phyloP scores from a whole-genome alignment of 2,113 vertebrate species.

The Seriola quinqueradiata region DNA sequence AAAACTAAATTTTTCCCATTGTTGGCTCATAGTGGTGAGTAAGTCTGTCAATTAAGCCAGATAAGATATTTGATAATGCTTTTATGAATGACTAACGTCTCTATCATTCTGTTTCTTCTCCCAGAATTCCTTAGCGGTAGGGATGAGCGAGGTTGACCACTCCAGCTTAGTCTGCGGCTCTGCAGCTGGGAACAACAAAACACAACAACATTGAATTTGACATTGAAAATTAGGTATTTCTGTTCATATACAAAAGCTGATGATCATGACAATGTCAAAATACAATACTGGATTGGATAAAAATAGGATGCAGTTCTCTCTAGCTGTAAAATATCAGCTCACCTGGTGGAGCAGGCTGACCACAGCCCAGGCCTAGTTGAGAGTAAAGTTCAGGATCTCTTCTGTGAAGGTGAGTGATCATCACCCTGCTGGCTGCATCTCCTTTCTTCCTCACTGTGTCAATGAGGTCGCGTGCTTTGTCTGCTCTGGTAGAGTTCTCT shows the following conservation, averaged over 20 bases:
- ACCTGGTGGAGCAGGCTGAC: no score
- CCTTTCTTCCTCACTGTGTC: no score
- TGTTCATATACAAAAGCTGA: no score
- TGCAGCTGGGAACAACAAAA: conserved; percentile 3
- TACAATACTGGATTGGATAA: background rate
- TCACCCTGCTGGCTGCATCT: no score
- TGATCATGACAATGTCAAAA: background rate
- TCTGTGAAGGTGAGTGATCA: no score
- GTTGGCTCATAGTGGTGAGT: background rate
- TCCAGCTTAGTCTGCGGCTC: accelerated
- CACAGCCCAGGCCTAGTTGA: no score
- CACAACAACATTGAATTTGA: background rate
- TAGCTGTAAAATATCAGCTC: background rate
- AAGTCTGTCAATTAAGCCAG: background rate
- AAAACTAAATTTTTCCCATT: no score
- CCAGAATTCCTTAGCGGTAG: conserved; percentile 39
- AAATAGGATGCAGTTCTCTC: background rate
- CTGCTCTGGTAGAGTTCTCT: no score
- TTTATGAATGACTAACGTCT: conserved; percentile 37
- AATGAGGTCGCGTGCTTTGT: no score
- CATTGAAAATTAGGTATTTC: no score
- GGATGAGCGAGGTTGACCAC: background rate
- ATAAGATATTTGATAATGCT: background rate
- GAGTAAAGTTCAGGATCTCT: no score
- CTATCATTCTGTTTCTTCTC: background rate